These are phyloP conservation scores for Dendrocopos noguchii DNA, from an alignment of 2,113 vertebrate species.

Conservation along the genomic window DNA sequence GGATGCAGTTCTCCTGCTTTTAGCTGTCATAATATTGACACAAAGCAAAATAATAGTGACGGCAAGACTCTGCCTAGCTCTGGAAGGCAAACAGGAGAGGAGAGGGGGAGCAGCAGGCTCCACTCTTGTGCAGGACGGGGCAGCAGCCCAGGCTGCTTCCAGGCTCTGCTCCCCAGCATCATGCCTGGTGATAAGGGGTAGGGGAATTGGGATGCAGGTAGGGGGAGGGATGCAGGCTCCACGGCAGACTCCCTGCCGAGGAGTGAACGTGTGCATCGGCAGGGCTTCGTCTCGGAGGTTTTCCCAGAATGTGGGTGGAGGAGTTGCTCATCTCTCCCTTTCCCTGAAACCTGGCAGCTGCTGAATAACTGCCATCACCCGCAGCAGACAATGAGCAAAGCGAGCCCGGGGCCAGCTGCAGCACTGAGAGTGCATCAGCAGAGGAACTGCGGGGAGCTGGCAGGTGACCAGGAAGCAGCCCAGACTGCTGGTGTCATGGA, in stretches of 20 bases:
- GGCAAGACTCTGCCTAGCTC: conserved; percentile 41
- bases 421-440: neutral
- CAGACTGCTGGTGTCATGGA: conserved; percentile 53
- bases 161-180: neutral
- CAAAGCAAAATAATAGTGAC: conserved; percentile 60
- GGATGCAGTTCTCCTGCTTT: conserved; percentile 60
- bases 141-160: conserved; percentile 24
- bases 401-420: conserved; percentile 21
- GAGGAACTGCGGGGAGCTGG: conserved; percentile 37
- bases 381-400: conserved; percentile 43
- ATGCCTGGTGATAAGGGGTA: neutral
- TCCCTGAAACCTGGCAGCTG: conserved; percentile 27
- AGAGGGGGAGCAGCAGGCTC: conserved; percentile 6
- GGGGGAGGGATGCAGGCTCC: neutral
- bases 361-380: conserved; percentile 35
- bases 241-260: neutral
- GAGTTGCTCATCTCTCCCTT: conserved; percentile 45
- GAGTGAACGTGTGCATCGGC: conserved; percentile 26
- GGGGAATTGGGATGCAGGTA: accelerated
- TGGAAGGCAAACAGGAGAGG: conserved; percentile 45
- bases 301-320: conserved; percentile 48
- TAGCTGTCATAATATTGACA: conserved; percentile 72
- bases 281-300: conserved; percentile 24
- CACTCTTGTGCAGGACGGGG: neutral
- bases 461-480: conserved; percentile 58